These are phyloP conservation scores for Lagria hirta DNA, from an alignment of 2,888 invertebrate species.

Conservation along the genomic window DNA sequence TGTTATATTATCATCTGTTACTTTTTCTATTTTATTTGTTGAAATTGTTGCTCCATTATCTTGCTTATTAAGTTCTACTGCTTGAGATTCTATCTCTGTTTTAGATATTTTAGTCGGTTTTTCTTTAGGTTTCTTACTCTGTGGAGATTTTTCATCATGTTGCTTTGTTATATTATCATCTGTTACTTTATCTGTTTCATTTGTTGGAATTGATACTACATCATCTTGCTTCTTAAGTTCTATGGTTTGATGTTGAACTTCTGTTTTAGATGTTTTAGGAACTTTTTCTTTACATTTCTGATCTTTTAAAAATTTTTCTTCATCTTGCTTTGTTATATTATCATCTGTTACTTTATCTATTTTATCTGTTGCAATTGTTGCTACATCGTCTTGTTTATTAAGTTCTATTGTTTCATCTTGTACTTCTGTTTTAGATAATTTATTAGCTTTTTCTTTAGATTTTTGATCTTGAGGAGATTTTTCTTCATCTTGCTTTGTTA, in stretches of 20 bases:
- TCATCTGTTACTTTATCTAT: too few relatives aligned
- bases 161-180: slow-evolving; percentile 20
- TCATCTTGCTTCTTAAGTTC: slow-evolving; percentile 24
- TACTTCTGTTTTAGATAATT: slow-evolving; percentile 23
- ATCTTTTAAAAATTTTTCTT: slow-evolving; percentile 26
- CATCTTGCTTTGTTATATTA: too few relatives aligned
- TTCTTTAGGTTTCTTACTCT: too few relatives aligned
- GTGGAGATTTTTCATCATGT: slow-evolving; percentile 35
- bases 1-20: background rate
- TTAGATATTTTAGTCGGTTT: too few relatives aligned
- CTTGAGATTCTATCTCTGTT: too few relatives aligned
- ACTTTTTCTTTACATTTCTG: slow-evolving; percentile 2
- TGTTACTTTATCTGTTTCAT: slow-evolving; percentile 1
- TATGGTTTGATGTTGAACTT: slow-evolving; percentile 4
- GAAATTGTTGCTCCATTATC: too few relatives aligned
- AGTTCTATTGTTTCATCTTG: too few relatives aligned
- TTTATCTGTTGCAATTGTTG: too few relatives aligned
- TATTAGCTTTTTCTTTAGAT: slow-evolving; percentile 13
- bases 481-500: slow-evolving; percentile 31
- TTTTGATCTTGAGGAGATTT: slow-evolving; percentile 28
- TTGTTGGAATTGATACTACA: slow-evolving; percentile 21
- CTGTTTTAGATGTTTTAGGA: too few relatives aligned
- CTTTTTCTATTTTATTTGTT: background rate
- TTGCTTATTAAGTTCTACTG: too few relatives aligned
- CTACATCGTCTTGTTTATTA: too few relatives aligned